Percentiles rank a stretch among this genome's conserved stretches.
Evolutionary conservation across 2,888 invertebrate genomes (phyloP).

Genomic region (Eudasyphora cyanicolor): DNA sequence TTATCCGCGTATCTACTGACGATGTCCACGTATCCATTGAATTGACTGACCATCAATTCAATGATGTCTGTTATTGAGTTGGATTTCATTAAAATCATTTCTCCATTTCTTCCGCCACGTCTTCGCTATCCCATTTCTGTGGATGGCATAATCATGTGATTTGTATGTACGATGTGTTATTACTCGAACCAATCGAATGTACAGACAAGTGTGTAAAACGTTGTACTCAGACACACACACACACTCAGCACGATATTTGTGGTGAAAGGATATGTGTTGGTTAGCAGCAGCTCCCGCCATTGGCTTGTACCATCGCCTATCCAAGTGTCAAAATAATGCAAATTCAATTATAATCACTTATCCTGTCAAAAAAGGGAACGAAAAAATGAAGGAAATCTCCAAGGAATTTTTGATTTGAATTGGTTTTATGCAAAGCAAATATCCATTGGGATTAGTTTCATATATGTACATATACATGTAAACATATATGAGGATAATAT

Average conservation of each 20-base stretch:
- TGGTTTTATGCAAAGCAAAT: background rate
- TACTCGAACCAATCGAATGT: constrained; percentile 36
- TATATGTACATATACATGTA: background rate
- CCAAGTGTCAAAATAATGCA: constrained; percentile 15
- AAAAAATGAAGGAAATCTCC: background rate
- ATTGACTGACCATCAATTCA: constrained; percentile 18
- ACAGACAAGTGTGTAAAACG: too few relatives aligned
- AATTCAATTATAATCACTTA: constrained; percentile 24
- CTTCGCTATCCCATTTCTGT: background rate
- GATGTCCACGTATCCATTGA: constrained; percentile 3
- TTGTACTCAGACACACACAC: background rate
- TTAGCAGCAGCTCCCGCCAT: background rate
- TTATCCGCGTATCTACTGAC: background rate
- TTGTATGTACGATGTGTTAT: constrained; percentile 21
- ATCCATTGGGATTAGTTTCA: background rate
- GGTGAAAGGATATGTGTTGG: background rate
- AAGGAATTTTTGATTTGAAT: background rate
- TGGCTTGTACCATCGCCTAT: background rate
- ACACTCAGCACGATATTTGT: too few relatives aligned
- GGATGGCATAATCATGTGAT: constrained; percentile 11
- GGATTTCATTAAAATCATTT: constrained; percentile 34
- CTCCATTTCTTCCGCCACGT: background rate
- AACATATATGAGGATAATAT: too few relatives aligned
- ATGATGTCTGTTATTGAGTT: constrained; percentile 22
- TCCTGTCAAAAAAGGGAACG: background rate